Conservation (phyloP, 2,113 vertebrate species). For the Epinephelus fuscoguttatus region DNA sequence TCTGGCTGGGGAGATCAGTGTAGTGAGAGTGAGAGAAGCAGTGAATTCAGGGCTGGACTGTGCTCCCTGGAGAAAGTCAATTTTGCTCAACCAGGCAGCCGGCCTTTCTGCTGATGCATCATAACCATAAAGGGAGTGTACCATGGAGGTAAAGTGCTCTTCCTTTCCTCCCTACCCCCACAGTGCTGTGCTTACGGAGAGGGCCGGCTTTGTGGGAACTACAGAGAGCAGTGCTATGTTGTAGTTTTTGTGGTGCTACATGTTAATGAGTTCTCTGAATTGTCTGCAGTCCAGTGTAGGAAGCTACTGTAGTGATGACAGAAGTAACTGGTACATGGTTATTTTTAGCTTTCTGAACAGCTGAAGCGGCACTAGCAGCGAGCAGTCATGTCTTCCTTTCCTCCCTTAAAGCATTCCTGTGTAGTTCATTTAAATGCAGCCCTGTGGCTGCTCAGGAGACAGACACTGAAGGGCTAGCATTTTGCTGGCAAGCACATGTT, state of each 20-base stretch:
- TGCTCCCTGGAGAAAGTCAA: constrained; percentile 50
- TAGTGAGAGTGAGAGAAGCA: constrained; percentile 45
- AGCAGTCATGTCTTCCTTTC: constrained; percentile 38
- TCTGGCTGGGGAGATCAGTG: constrained; percentile 38
- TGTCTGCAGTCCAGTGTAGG: constrained; percentile 21
- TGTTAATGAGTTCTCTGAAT: constrained; percentile 6
- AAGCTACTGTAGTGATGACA: constrained; percentile 32
- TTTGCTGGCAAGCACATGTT: constrained; percentile 31
- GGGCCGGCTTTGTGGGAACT: constrained; percentile 2
- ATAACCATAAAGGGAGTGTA: constrained; percentile 54
- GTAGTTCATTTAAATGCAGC: constrained; percentile 7
- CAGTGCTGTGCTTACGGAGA: constrained; percentile 4
- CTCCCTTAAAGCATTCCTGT: constrained; percentile 51
- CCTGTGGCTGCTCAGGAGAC: constrained; percentile 11
- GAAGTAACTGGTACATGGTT: constrained; percentile 45
- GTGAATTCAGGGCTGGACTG: constrained; percentile 36
- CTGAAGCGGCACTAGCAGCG: constrained; percentile 65
- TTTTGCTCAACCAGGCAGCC: constrained; percentile 28
- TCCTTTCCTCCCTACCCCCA: constrained; percentile 46
- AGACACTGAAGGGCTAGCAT: constrained; percentile 32
- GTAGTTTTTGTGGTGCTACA: constrained; percentile 33
- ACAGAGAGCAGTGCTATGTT: constrained; percentile 10
- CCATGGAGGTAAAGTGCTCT: constrained; percentile 82
- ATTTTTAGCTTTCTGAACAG: constrained; percentile 80
- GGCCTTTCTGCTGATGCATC: constrained; percentile 61